Percentiles rank a stretch among this genome's conserved stretches.
Conservation (phyloP, 64 coral and sea anemone species). For the Astreopora myriophthalma region DNA sequence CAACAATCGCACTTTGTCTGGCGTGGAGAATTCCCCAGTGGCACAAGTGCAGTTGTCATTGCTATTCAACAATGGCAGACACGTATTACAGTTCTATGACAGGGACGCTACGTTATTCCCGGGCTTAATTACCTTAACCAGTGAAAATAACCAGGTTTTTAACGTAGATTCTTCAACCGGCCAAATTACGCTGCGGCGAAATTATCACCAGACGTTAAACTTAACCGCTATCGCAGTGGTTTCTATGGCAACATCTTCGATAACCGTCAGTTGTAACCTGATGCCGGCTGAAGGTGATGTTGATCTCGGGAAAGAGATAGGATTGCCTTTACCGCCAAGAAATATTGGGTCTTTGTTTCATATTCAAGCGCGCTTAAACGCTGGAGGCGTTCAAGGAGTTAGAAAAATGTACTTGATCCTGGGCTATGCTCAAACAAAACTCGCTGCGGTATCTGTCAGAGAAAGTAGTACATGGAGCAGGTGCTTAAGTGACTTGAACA, state of each 20-base stretch:
- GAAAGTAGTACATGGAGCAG: slow-evolving; percentile 32
- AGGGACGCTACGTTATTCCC: slow-evolving; percentile 42
- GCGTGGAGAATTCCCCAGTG: slow-evolving; percentile 38
- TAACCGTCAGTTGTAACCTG: slow-evolving; percentile 61
- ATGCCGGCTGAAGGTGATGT: slow-evolving; percentile 47
- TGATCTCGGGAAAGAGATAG: slow-evolving; percentile 56
- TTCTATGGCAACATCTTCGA: neutral
- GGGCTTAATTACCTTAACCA: slow-evolving; percentile 53
- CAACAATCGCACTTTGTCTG: slow-evolving; percentile 42
- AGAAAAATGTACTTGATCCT: slow-evolving; percentile 51
- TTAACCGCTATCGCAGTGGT: slow-evolving; percentile 35
- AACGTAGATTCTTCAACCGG: slow-evolving; percentile 57
- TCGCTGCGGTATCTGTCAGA: slow-evolving; percentile 34
- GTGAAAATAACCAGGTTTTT: slow-evolving; percentile 30
- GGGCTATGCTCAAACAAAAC: slow-evolving; percentile 36
- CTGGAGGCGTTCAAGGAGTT: neutral
- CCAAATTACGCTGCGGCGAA: slow-evolving; percentile 46
- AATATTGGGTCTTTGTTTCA: slow-evolving; percentile 7
- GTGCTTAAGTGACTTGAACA: slow-evolving; percentile 14
- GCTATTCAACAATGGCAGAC: slow-evolving; percentile 41
- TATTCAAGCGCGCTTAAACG: slow-evolving; percentile 45
- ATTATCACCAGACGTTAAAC: slow-evolving; percentile 40
- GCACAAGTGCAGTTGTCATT: slow-evolving; percentile 60
- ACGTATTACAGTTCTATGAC: slow-evolving; percentile 44
- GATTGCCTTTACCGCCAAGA: slow-evolving; percentile 26